Evolutionary conservation across 2,113 vertebrate genomes (phyloP).

Genomic region (Pterocles burchelli): DNA sequence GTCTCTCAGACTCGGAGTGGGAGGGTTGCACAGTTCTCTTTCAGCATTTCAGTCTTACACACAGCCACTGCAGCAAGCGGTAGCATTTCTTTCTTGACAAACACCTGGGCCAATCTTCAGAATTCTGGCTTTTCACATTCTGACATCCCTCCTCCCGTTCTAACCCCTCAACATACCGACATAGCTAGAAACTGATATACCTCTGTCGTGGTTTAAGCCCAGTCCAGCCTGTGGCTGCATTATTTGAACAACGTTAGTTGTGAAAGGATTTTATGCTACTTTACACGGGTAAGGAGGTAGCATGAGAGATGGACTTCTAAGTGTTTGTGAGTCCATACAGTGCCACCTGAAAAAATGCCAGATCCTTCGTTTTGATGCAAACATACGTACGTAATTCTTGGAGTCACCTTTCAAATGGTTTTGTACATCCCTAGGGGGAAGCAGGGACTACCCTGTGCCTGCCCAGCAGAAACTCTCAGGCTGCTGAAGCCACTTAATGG

Average conservation of each 20-base stretch:
- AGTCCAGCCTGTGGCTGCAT: rapidly evolving
- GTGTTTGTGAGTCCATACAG: rapidly evolving
- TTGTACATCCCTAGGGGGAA: neutral
- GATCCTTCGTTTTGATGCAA: neutral
- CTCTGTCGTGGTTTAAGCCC: neutral
- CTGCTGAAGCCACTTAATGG: neutral
- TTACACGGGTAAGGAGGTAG: neutral
- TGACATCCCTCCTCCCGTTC: neutral
- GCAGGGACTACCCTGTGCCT: neutral
- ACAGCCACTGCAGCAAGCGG: neutral
- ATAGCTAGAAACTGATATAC: neutral
- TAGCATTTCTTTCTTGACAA: neutral
- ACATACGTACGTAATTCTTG: neutral
- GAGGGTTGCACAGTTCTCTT: slow-evolving; percentile 10
- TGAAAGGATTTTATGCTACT: neutral
- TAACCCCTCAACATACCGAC: rapidly evolving
- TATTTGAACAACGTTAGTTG: neutral
- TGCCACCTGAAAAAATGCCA: neutral
- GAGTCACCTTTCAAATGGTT: rapidly evolving
- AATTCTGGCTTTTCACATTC: neutral
- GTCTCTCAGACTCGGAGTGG: neutral
- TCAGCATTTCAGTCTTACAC: neutral
- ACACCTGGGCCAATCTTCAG: neutral
- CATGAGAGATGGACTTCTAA: neutral
- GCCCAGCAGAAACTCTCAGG: rapidly evolving